Percentiles rank a stretch among this genome's conserved stretches.
Conservation (phyloP, 2,113 vertebrate species). For the Peucedramus taeniatus region DNA sequence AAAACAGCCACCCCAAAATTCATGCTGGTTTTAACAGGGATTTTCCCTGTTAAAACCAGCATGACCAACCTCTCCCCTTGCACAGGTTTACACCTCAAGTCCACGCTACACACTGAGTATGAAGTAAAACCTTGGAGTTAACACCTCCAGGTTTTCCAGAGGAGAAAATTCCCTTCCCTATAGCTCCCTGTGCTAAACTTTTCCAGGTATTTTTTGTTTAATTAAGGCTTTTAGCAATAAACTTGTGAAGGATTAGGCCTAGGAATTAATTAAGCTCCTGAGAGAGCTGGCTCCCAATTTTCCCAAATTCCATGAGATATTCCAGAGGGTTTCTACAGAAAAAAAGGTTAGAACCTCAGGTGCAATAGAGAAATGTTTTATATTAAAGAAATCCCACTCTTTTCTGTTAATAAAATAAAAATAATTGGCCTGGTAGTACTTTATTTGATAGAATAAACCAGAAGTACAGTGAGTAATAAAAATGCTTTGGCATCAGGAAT, state of each 20-base stretch:
- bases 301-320: neutral
- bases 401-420: neutral
- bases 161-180: neutral
- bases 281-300: neutral
- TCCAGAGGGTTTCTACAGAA: neutral
- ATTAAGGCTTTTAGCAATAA: neutral
- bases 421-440: neutral
- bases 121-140: neutral
- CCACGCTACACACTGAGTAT: neutral
- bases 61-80: neutral
- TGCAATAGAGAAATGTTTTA: neutral
- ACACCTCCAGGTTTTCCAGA: neutral
- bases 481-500: neutral
- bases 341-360: neutral
- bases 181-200: neutral
- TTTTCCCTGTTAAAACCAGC: too few species aligned
- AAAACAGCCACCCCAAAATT: neutral
- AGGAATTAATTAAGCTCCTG: neutral
- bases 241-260: neutral
- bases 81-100: accelerated
- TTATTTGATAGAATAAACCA: neutral
- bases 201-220: neutral
- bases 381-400: neutral
- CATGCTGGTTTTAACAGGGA: neutral
- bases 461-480: neutral